Evolutionary conservation across 2,888 invertebrate species (phyloP), one percentile per base, ranked within the genome.

Genomic region (Pediacus dermestoides): DNA sequence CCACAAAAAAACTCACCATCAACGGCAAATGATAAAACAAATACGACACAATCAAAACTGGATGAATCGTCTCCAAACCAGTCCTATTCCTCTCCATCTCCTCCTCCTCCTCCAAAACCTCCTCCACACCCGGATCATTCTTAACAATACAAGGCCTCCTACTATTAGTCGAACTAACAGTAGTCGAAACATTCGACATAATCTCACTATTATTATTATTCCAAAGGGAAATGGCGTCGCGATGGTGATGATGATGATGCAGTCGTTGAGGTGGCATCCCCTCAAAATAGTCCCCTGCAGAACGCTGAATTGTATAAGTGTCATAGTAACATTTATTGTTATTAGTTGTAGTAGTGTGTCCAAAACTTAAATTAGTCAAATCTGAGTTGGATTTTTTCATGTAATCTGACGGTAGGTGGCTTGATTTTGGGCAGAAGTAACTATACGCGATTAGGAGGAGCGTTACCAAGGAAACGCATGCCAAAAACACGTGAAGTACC

Each of bases 1-100:
- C n/a, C n/a, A n/a, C n/a, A n/a, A n/a, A n/a, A n/a, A n/a, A n/a
- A 74, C 75, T 77, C 62, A 80, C 80, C 68, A 80, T 63, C 9
- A 77, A 63, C 1, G 80, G 80, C 27, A 78, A 57, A 57, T 78
- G 78, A 57, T 78, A 75, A 57, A 77, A 71, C 34, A 74, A 56
- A 58, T 77, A 77, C 56, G 76, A 77, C 12, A 78, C 73, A 39
- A 74, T 70, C 40, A 77, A 61, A 28, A 78, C 72, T 55, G 49
- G 77, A 70, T 48, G 71, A 53, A 66, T 70, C 50, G 61, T 75
- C 64, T 58, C 73, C 67, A 61, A 57, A 26, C 70, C 70, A 9
- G 64, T 66, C 45, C 71, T 69, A 42, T 63, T 66, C 18, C 63
- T 61, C 23, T 58, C 58, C 4, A 64, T 55, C 41, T 60, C 52